Evolutionary conservation across 2,888 invertebrate genomes (phyloP).

Genomic region (Lomographa bimaculata): DNA sequence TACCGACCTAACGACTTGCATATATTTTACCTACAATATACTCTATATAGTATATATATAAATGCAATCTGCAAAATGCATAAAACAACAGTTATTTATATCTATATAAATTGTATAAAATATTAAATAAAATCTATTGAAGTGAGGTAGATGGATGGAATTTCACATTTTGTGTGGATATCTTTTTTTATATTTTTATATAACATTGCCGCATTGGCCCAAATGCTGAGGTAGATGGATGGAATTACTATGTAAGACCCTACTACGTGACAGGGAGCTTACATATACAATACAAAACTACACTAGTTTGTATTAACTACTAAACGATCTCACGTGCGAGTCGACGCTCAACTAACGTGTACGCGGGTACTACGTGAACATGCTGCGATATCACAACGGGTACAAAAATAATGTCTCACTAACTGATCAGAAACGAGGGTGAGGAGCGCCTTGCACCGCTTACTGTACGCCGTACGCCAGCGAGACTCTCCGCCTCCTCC

Average conservation of each 20-base stretch:
- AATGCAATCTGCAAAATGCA: constrained; percentile 84
- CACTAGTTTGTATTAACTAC: constrained; percentile 63
- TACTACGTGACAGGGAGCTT: constrained; percentile 69
- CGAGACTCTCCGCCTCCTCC: too few relatives aligned
- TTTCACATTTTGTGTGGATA: constrained; percentile 84
- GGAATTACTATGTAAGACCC: constrained; percentile 82
- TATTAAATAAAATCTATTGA: constrained; percentile 85
- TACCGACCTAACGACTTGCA: constrained; percentile 76
- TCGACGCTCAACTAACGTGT: constrained; percentile 22
- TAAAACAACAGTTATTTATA: constrained; percentile 80
- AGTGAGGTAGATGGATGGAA: constrained; percentile 90
- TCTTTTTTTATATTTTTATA: constrained; percentile 61
- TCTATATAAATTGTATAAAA: constrained; percentile 84
- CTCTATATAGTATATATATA: constrained; percentile 81
- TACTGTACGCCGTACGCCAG: constrained; percentile 18
- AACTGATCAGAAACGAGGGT: constrained; percentile 36
- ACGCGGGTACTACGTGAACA: constrained; percentile 31
- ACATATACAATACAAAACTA: constrained; percentile 72
- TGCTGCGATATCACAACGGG: constrained; percentile 38
- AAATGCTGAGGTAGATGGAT: constrained; percentile 84
- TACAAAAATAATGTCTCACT: constrained; percentile 53
- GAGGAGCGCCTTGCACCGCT: constrained; percentile 24
- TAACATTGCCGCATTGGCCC: constrained; percentile 79
- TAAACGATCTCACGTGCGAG: constrained; percentile 55
- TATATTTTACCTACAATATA: constrained; percentile 80